Evolutionary conservation across 2,113 vertebrate genomes (phyloP).

Genomic region (Xenopus laevis): DNA sequence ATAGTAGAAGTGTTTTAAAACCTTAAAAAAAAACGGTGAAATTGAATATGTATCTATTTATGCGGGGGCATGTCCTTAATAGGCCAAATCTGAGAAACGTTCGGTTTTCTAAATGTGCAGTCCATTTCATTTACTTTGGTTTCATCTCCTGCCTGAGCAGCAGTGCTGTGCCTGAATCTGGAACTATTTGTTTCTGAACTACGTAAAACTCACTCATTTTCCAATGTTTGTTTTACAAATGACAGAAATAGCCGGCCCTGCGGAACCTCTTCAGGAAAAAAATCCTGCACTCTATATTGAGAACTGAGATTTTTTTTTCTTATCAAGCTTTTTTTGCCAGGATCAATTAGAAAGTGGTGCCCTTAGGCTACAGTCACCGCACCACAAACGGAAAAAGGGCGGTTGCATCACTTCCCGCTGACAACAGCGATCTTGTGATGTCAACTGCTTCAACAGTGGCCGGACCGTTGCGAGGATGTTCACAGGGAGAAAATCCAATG

Average conservation of each 20-base stretch:
- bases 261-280: constrained; percentile 10
- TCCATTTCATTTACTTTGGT: constrained; percentile 2
- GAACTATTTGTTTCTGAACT: constrained; percentile 16
- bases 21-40: background rate
- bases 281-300: constrained; percentile 1
- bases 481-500: constrained; percentile 16
- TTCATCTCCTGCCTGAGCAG: background rate
- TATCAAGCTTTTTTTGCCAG: constrained; percentile 29
- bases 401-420: constrained; percentile 40
- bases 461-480: constrained; percentile 23
- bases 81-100: constrained; percentile 5
- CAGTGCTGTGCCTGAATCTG: constrained; percentile 9
- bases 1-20: background rate
- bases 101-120: background rate
- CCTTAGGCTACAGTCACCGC: constrained; percentile 26
- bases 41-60: background rate
- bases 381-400: constrained; percentile 13
- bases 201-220: constrained; percentile 18
- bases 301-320: constrained; percentile 11
- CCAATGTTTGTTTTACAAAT: constrained; percentile 15
- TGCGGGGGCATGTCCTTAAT: constrained; percentile 1
- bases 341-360: constrained; percentile 25
- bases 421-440: constrained; percentile 35
- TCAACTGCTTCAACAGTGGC: constrained; percentile 26
- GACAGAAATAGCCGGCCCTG: background rate